Base-by-base conservation (phyloP, 2,888 invertebrate species). In the Pristionchus maxplancki region DNA sequence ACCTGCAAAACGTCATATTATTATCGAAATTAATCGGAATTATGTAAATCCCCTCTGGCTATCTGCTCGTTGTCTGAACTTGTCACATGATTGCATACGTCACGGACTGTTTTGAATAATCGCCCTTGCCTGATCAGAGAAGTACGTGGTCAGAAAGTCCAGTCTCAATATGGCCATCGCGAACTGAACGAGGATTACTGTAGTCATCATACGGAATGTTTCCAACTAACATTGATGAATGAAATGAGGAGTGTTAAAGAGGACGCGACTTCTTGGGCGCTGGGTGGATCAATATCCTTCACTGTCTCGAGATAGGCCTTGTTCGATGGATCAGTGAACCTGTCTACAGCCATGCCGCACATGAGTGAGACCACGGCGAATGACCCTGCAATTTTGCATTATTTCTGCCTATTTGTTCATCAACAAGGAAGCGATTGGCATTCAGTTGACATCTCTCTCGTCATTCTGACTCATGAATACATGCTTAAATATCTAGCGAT, bases 321-420 rank as follows among this genome's bases (percentile, higher is more conserved):
- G n/a, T 48, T 64, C 17, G 85, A 28, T 40, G 83, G 53, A 64
- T 85, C 28, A 0, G 40, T 64, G 44, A 78, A 37, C 62, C 88
- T 17, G 17, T 28, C 74, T 0, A 93, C 93, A 13, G 93, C 90
- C 88, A 93, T 89, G 20, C 93, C 93, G 20, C 91, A 90, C 97
- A 98, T 98, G 89, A 98, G 96, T 95, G 97, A 97, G 53, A 97
- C 96, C 0, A 98, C 97, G 8, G 98, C 98, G 95, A 96, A 96
- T 17, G 96, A 96, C 62, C 96, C 96, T 95, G 82, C 67, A 91
- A 85, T 62, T 6, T 64, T 62, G 34, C n/a, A 15, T 67, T 6
- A 11, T 28, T 58, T 58, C 58, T 8, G 9, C 5, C 1, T 20
- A 53, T 53, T 6, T 6, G 17, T 31, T 67, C 31, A 13, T 34